A percentile compares a stretch with the other conserved stretches of the same genome.
phyloP scores from a whole-genome alignment of 1,140 invertebrate species.

The Drosophila tani region DNA sequence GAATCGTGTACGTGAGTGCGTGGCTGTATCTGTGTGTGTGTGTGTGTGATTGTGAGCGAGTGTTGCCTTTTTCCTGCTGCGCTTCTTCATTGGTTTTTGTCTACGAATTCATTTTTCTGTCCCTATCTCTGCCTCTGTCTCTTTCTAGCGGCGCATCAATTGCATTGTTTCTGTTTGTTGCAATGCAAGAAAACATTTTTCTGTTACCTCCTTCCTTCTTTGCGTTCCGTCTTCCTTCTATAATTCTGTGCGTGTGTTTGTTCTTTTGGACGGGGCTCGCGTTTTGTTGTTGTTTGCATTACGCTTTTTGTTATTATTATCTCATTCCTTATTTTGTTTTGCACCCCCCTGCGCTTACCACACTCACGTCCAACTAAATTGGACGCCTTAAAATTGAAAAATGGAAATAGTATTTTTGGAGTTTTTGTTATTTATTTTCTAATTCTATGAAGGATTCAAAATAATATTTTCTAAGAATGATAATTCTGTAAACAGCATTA shows the following conservation, averaged over 20 bases:
- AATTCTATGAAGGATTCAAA: no score
- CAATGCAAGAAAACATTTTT: slow-evolving; percentile 54
- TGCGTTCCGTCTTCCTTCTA: slow-evolving; percentile 26
- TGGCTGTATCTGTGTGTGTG: slow-evolving; percentile 60
- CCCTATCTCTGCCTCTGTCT: neutral
- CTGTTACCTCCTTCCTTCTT: slow-evolving; percentile 35
- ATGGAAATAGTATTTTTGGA: no score
- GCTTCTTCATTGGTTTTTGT: slow-evolving; percentile 50
- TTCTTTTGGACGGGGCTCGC: slow-evolving; percentile 58
- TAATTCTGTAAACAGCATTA: no score
- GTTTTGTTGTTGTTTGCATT: slow-evolving; percentile 67
- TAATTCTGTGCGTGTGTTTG: slow-evolving; percentile 52
- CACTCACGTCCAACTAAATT: slow-evolving; percentile 33
- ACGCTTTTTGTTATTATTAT: slow-evolving; percentile 79
- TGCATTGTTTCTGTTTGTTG: slow-evolving; percentile 69
- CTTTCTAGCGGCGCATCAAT: slow-evolving; percentile 63
- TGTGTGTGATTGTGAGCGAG: slow-evolving; percentile 25
- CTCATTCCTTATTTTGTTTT: slow-evolving; percentile 70
- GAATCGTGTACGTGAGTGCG: slow-evolving; percentile 77
- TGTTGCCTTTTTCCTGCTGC: slow-evolving; percentile 74
- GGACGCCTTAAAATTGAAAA: no score
- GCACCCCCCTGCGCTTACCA: slow-evolving; percentile 38
- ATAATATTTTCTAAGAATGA: no score
- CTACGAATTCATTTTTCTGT: slow-evolving; percentile 36
- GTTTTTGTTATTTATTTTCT: no score